Evolutionary conservation across 92 coral and sea anemone species (phyloP).

Genomic region (Paragorgia papillata): DNA sequence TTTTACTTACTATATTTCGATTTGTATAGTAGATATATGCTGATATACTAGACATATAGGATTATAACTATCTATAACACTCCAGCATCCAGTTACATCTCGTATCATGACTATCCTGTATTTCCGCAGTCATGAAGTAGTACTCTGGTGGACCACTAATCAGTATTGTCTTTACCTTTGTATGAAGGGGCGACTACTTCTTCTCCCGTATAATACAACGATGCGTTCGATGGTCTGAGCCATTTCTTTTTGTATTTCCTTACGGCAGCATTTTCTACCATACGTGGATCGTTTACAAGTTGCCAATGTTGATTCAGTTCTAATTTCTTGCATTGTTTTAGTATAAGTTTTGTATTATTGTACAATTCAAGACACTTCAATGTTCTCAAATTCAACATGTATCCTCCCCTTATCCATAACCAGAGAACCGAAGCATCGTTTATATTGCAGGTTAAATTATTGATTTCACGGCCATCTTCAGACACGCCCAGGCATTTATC

Average conservation of each 20-base stretch:
- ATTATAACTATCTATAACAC: too few relatives aligned
- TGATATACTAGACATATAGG: too few relatives aligned
- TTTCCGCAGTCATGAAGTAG: too few relatives aligned
- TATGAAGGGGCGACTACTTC: background rate
- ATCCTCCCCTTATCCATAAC: constrained; percentile 12
- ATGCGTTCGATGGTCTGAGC: background rate
- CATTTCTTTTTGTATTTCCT: background rate
- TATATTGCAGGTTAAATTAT: background rate
- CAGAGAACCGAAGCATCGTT: constrained; percentile 1
- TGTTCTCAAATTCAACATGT: constrained; percentile 9
- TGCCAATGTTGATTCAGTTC: too few relatives aligned
- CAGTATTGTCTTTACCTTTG: constrained; percentile 3
- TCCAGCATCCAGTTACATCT: constrained; percentile 3
- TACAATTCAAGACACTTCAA: constrained; percentile 5
- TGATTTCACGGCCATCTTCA: background rate
- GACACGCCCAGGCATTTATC: constrained; percentile 10
- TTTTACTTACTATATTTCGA: too few relatives aligned
- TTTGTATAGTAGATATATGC: too few relatives aligned
- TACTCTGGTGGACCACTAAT: too few relatives aligned
- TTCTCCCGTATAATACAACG: background rate
- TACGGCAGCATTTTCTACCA: background rate
- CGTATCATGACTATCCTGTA: too few relatives aligned
- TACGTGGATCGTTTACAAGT: too few relatives aligned
- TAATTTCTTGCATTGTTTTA: constrained; percentile 17
- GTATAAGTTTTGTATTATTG: too few relatives aligned